Evolutionary conservation across 2,888 invertebrate species (phyloP).

Genomic region (Phytoseiulus persimilis): DNA sequence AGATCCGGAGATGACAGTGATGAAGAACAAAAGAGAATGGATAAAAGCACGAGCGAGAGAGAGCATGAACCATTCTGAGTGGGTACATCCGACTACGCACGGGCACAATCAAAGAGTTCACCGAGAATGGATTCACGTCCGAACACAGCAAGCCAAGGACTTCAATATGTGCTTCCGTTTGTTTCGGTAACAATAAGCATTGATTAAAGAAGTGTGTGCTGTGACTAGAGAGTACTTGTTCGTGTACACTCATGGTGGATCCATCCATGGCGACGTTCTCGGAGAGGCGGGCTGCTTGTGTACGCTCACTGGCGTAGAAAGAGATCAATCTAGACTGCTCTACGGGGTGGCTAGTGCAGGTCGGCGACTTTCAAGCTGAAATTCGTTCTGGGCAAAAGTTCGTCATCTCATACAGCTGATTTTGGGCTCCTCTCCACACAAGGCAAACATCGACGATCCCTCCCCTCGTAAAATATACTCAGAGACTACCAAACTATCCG

Average conservation of each 20-base stretch:
- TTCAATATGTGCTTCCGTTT: neutral
- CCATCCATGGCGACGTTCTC: too few relatives aligned
- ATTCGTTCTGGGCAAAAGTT: too few relatives aligned
- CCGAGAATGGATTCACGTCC: neutral
- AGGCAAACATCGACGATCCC: too few relatives aligned
- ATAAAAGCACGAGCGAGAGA: neutral
- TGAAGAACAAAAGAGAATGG: neutral
- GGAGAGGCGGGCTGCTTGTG: too few relatives aligned
- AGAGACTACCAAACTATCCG: too few relatives aligned
- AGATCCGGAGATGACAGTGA: neutral
- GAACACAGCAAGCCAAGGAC: neutral
- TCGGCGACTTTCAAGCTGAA: too few relatives aligned
- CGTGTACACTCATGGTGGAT: neutral
- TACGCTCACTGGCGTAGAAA: too few relatives aligned
- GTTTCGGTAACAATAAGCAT: neutral
- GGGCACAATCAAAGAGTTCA: neutral
- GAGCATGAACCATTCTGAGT: neutral
- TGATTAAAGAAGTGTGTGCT: neutral
- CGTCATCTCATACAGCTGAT: too few relatives aligned
- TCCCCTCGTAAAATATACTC: too few relatives aligned
- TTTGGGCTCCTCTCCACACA: too few relatives aligned
- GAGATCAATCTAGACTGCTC: too few relatives aligned
- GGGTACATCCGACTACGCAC: neutral
- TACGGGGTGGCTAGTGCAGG: too few relatives aligned
- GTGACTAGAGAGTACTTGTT: neutral